Conservation (phyloP, 2,113 vertebrate species). For the Vulpes ferrilata region DNA sequence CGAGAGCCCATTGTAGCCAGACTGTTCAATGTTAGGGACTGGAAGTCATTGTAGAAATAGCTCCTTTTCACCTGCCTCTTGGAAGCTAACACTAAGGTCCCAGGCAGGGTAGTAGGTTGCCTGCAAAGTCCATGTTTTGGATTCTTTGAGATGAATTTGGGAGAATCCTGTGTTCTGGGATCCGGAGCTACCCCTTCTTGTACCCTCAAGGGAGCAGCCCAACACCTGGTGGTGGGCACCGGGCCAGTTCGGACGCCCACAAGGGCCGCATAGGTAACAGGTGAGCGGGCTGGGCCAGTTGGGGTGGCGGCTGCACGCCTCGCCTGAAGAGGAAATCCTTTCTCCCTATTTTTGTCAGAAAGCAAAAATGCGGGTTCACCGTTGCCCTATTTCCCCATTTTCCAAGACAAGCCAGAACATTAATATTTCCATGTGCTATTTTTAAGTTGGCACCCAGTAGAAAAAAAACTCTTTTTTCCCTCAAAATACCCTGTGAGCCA, state of each 20-base stretch:
- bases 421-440: background rate
- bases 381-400: background rate
- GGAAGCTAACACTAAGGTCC: accelerated
- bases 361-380: background rate
- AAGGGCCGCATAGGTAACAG: background rate
- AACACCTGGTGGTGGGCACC: accelerated
- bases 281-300: background rate
- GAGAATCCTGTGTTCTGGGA: background rate
- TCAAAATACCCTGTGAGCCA: slow-evolving; percentile 43
- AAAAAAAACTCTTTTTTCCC: background rate
- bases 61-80: background rate
- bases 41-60: background rate
- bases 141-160: background rate
- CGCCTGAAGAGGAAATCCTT: background rate
- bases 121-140: background rate
- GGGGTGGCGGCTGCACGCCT: accelerated
- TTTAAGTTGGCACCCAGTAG: slow-evolving; percentile 23
- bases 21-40: background rate
- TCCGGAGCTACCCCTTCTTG: background rate
- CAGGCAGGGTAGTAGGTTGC: background rate
- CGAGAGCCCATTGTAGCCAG: background rate
- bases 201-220: background rate
- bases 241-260: background rate
- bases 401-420: slow-evolving; percentile 49
- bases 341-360: background rate